These are phyloP conservation scores for western clawed frog (Xenopus tropicalis) DNA, from an alignment of 2,113 vertebrate species.

Conservation along the genomic window UCB_Xtro_10.0 CM004447.2:117030001-117030500, in stretches of 20 bases:
- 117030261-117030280: neutral
- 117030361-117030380: too few relatives aligned
- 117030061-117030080: neutral
- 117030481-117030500: too few relatives aligned
- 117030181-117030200: neutral
- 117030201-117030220: conserved; percentile 6
- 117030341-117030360: neutral
- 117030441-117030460: too few relatives aligned
- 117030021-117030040: too few relatives aligned
- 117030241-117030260: neutral
- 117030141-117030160: neutral
- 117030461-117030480: too few relatives aligned
- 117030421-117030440: too few relatives aligned
- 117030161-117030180: neutral
- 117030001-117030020: too few relatives aligned
- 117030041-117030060: too few relatives aligned
- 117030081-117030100: neutral
- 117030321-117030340: neutral
- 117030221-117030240: neutral
- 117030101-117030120: neutral
- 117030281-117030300: neutral
- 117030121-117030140: neutral
- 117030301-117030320: neutral
- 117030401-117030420: too few relatives aligned
- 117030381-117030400: too few relatives aligned